Conservation (phyloP, 2,888 invertebrate species). For the Steromphala cineraria region DNA sequence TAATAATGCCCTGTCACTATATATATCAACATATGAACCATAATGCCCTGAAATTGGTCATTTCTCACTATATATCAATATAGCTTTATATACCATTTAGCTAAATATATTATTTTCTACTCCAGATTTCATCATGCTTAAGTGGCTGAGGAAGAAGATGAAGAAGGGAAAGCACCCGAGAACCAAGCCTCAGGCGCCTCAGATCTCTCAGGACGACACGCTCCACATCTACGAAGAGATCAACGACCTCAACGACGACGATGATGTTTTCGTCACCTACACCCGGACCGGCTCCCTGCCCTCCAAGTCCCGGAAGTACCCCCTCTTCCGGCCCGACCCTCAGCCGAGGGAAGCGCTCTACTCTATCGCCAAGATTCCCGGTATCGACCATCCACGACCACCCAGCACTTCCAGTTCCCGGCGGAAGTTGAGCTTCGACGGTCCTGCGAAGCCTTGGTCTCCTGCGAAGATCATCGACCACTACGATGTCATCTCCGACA, state of each 20-base stretch:
- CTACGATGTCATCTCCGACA: neutral
- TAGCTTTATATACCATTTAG: no score
- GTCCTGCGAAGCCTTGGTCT: neutral
- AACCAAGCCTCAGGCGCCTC: neutral
- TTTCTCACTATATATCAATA: no score
- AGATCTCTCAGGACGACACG: constrained; percentile 35
- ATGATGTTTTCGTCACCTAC: neutral
- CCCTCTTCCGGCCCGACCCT: neutral
- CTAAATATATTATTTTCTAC: neutral
- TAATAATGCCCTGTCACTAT: no score
- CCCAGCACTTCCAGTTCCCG: neutral
- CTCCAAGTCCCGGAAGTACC: neutral
- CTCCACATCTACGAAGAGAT: constrained; percentile 47
- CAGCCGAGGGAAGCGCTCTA: neutral
- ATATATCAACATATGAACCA: no score
- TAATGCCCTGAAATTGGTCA: no score
- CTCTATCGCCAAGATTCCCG: neutral
- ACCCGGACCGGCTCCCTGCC: neutral
- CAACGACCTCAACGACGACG: constrained; percentile 25
- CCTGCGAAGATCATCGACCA: neutral
- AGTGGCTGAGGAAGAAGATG: neutral
- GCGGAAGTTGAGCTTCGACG: neutral
- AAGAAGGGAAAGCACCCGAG: neutral
- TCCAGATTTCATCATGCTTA: neutral
- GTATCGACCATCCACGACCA: neutral